Conservation (phyloP, 2,797 vertebrate genomes). For the Phrynocephalus forsythii region DNA sequence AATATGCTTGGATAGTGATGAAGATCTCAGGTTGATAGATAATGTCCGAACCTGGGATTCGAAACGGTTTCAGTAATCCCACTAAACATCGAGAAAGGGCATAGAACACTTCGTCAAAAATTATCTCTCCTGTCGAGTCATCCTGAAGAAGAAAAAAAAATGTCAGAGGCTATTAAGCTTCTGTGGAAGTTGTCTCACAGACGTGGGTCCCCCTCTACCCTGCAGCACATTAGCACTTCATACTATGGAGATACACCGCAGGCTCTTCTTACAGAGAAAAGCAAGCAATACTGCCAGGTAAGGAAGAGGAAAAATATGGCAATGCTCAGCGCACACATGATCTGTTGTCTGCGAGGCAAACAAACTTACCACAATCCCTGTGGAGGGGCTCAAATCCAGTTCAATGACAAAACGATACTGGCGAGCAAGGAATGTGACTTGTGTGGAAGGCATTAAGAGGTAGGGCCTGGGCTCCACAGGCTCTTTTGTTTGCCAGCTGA, state of each 20-base stretch:
- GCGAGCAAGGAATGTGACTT: slow-evolving; percentile 92
- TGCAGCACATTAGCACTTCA: background rate
- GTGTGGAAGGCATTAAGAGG: slow-evolving; percentile 90
- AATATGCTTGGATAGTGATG: slow-evolving; percentile 95
- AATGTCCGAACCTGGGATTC: slow-evolving; percentile 90
- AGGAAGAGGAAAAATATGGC: accelerated
- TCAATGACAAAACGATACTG: slow-evolving; percentile 97
- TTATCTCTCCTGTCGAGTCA: slow-evolving; percentile 96
- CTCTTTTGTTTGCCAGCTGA: slow-evolving; percentile 91
- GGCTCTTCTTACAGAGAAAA: background rate
- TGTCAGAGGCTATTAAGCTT: slow-evolving; percentile 23
- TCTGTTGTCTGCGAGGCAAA: background rate
- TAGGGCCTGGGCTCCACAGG: slow-evolving; percentile 80
- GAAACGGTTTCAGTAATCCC: slow-evolving; percentile 90
- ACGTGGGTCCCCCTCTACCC: background rate
- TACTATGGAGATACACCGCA: background rate
- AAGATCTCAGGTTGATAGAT: slow-evolving; percentile 95
- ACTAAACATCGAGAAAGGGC: slow-evolving; percentile 90
- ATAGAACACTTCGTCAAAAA: slow-evolving; percentile 97
- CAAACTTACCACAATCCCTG: slow-evolving; percentile 92
- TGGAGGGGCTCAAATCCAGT: slow-evolving; percentile 98
- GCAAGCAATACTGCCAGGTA: background rate
- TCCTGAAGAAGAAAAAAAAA: slow-evolving; percentile 81
- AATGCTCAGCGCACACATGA: background rate
- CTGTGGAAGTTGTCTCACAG: accelerated